These are phyloP conservation scores for Dicycla oo DNA, from an alignment of 2,888 invertebrate species.

Conservation along the genomic window DNA sequence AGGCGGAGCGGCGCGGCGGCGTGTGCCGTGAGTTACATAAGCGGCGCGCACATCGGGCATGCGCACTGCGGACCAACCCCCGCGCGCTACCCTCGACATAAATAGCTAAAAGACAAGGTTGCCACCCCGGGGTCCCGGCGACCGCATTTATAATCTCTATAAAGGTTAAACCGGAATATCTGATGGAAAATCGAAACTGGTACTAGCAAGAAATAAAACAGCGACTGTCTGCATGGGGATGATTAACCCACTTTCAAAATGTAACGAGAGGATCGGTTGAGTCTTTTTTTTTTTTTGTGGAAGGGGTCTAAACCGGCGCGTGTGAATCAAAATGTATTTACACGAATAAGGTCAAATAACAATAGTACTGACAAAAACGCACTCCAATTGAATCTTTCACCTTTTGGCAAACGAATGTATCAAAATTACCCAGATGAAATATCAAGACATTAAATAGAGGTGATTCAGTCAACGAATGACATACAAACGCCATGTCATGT, in stretches of 20 bases:
- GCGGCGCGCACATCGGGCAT: constrained; percentile 81
- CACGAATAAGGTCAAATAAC: neutral
- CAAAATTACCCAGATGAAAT: constrained; percentile 24
- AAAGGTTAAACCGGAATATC: constrained; percentile 89
- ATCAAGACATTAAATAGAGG: constrained; percentile 50
- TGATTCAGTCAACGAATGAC: constrained; percentile 64
- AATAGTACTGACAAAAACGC: constrained; percentile 14
- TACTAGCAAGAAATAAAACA: constrained; percentile 75
- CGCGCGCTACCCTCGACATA: constrained; percentile 86
- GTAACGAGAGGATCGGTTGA: constrained; percentile 31
- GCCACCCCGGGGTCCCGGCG: constrained; percentile 86
- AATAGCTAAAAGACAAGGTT: constrained; percentile 90
- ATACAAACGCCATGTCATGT: constrained; percentile 72
- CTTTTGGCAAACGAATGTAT: constrained; percentile 13
- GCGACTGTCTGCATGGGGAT: constrained; percentile 68
- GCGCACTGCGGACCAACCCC: constrained; percentile 84
- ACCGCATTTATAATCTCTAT: constrained; percentile 89
- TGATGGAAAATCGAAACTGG: constrained; percentile 84
- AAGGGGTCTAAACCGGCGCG: constrained; percentile 2
- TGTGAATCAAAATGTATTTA: neutral
- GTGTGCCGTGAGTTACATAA: constrained; percentile 84
- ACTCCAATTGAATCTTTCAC: constrained; percentile 7
- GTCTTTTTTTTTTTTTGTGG: neutral
- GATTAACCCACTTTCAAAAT: constrained; percentile 65
- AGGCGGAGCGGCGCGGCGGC: constrained; percentile 70